Evolutionary conservation across 2,888 invertebrate genomes (phyloP), one percentile per base, ranked within the genome.

Genomic region (Drosophila buzzatii): DNA sequence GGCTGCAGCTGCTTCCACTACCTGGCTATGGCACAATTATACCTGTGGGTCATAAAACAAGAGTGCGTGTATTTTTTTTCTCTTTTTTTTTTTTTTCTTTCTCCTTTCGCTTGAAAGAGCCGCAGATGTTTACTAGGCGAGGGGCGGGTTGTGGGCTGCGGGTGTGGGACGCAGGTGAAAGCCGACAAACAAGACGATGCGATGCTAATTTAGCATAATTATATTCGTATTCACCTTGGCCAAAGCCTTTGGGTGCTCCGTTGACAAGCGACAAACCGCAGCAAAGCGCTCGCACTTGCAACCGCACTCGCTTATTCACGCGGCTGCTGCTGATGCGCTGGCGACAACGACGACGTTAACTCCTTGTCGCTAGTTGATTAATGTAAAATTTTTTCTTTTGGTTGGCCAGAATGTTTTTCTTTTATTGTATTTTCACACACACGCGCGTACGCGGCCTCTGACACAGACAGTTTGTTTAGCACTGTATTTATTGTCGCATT

Each of bases 401-500:
- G 41, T 58, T 58, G 51, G 52, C 52, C 63, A 76, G 42, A 49
- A 27, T 52, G 51, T 66, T 62, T 58, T 79, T 66, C n/a, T 76
- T 59, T 58, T 47, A 53, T 61, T 51, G 53, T 70, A 70, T 61
- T 80, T 67, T 70, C 57, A 74, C 80, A 75, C 57, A 87, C 82
- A 77, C 66, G 71, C 74, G 70, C 82, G 77, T 71, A 69, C 74
- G 67, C 78, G 58, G 67, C 68, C 79, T 75, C 51, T 64, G 57
- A 69, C 70, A 55, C 67, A 69, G 68, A 67, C 72, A 67, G 84
- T 79, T 86, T 81, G 84, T 75, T 90, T 85, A 85, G 85, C 89
- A 89, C 88, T 89, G 89, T 82, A 87, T 88, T 78, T 87, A 92
- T 91, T 91, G 71, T 91, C 88, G 91, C 92, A 92, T 92, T 92